phyloP scores from a whole-genome alignment of 2,797 vertebrate species.

The Protosalanx chinensis region DNA sequence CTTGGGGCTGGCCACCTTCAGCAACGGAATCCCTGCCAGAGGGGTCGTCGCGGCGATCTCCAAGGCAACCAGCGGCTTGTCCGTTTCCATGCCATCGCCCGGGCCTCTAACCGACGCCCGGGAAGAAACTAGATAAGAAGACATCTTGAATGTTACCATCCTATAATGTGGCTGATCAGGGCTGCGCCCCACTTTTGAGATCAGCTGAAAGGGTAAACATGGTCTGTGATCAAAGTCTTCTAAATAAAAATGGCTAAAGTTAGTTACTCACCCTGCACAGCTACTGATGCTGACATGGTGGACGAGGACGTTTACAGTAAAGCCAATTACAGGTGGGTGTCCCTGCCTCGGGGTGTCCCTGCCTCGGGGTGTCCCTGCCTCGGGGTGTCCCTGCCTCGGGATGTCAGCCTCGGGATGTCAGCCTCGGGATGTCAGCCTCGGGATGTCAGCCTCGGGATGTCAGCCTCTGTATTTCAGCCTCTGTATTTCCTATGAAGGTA shows the following conservation, averaged over 20 bases:
- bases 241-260: background rate
- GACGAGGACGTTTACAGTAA: constrained; percentile 4
- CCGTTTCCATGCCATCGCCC: constrained; percentile 97
- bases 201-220: background rate
- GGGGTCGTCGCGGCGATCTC: constrained; percentile 65
- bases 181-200: background rate
- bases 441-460: background rate
- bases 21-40: constrained; percentile 35
- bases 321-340: background rate
- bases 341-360: too few species aligned
- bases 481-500: constrained; percentile 32
- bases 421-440: too few species aligned
- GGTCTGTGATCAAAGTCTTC: constrained; percentile 4
- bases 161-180: background rate
- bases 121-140: constrained; percentile 46
- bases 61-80: constrained; percentile 65
- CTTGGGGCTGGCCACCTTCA: constrained; percentile 62
- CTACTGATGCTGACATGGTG: constrained; percentile 60
- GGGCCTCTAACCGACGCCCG: constrained; percentile 81
- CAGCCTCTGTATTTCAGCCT: too few species aligned
- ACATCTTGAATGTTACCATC: background rate
- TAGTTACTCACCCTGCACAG: constrained; percentile 59
- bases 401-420: background rate
- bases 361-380: too few species aligned
- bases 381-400: background rate